These are phyloP conservation scores for Aplidium turbinatum DNA, from an alignment of 23 tunicate genomes.

Conservation along the genomic window DNA sequence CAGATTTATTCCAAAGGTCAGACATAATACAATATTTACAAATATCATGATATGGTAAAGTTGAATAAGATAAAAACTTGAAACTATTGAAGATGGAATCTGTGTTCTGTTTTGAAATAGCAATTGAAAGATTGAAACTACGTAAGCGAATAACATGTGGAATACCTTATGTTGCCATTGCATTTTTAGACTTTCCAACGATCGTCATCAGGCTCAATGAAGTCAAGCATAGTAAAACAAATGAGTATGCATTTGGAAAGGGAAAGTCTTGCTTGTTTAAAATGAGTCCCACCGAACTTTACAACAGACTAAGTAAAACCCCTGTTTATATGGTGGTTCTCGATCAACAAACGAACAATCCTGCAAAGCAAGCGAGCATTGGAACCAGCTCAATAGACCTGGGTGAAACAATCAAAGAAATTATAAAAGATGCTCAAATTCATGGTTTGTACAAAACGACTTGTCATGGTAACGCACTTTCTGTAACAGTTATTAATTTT, in stretches of 20 bases:
- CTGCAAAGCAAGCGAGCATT: conserved; percentile 19
- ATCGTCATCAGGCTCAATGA: conserved; percentile 31
- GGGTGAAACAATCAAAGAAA: conserved; percentile 23
- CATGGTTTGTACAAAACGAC: conserved; percentile 38
- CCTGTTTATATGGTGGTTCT: conserved; percentile 47
- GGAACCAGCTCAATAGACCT: conserved; percentile 43
- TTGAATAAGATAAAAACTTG: too few relatives aligned
- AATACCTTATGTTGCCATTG: conserved; percentile 37
- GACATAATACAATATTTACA: too few relatives aligned
- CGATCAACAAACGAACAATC: conserved; percentile 9
- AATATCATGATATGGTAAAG: too few relatives aligned
- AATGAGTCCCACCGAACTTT: conserved; percentile 58
- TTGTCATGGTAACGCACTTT: conserved; percentile 30
- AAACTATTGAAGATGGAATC: conserved; percentile 74
- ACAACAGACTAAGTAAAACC: conserved; percentile 35
- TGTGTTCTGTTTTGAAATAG: conserved; percentile 77
- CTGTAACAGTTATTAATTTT: conserved; percentile 23
- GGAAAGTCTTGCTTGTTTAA: conserved; percentile 81
- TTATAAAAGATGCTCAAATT: conserved; percentile 46
- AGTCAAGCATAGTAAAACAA: conserved; percentile 15
- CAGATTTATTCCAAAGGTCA: too few relatives aligned
- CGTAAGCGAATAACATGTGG: conserved; percentile 22
- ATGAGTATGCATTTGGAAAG: conserved; percentile 37
- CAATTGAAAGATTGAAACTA: conserved; percentile 43
- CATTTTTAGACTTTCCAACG: conserved; percentile 69